Conservation (phyloP, 2,888 invertebrate genomes). For the Pterobdella sp. region DNA sequence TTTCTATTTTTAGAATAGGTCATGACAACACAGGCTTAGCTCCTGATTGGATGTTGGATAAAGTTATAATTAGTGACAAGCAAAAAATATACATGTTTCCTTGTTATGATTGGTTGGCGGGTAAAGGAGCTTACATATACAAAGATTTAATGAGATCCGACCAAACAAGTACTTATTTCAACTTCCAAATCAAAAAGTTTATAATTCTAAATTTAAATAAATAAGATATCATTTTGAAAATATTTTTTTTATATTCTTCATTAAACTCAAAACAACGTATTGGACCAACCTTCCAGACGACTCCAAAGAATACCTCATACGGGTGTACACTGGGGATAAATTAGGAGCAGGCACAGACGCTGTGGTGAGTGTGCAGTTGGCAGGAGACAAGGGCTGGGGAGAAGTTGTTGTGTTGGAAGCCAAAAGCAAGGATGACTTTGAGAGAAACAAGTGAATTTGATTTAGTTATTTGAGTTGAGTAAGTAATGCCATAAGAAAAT, state of each 20-base stretch:
- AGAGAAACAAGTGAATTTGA: slow-evolving; percentile 48
- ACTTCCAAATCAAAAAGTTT: no score
- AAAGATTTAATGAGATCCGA: neutral
- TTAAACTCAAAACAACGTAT: no score
- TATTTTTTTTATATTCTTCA: no score
- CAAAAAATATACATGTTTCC: neutral
- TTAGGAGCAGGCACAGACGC: slow-evolving; percentile 43
- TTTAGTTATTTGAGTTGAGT: no score
- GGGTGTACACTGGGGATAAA: slow-evolving; percentile 44
- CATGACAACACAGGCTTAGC: slow-evolving; percentile 50
- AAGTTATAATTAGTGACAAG: slow-evolving; percentile 38
- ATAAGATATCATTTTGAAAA: no score
- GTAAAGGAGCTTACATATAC: slow-evolving; percentile 3
- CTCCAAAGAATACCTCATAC: slow-evolving; percentile 43
- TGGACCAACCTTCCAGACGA: no score
- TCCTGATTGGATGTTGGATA: slow-evolving; percentile 51
- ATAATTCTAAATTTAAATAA: no score
- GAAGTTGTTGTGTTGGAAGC: slow-evolving; percentile 45
- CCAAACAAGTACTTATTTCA: no score
- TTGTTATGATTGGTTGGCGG: neutral
- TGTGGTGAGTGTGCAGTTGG: slow-evolving; percentile 40
- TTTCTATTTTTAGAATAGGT: slow-evolving; percentile 41
- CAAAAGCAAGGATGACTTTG: slow-evolving; percentile 47
- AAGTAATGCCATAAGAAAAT: no score
- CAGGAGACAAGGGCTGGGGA: slow-evolving; percentile 40